phyloP scores from a whole-genome alignment of 2,113 vertebrate genomes.

The Grus americana region DNA sequence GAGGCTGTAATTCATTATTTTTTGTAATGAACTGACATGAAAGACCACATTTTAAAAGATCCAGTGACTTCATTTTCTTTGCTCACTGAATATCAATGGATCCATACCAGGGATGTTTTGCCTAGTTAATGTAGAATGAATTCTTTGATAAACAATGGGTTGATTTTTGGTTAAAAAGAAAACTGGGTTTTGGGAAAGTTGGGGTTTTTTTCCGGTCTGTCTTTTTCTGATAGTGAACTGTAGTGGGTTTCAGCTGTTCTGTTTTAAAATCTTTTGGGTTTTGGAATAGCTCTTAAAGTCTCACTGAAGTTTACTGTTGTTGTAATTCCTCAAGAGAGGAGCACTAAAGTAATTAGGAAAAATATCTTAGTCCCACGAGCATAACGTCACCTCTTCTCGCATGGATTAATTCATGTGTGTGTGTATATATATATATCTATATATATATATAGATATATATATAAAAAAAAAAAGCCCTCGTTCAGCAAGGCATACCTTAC shows the following conservation, averaged over 20 bases:
- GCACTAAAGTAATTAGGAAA: neutral
- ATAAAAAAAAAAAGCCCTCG: neutral
- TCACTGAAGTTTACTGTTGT: neutral
- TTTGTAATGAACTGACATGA: conserved; percentile 36
- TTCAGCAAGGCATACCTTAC: neutral
- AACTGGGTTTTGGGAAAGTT: neutral
- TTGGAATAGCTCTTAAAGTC: neutral
- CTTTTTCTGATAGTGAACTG: neutral
- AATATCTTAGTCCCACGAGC: neutral
- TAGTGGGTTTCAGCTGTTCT: neutral
- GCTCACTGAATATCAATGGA: neutral
- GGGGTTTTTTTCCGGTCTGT: neutral
- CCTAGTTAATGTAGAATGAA: conserved; percentile 3
- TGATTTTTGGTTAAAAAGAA: neutral
- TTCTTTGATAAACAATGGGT: neutral
- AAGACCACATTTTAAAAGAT: conserved; percentile 51
- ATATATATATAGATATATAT: no score
- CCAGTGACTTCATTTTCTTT: conserved; percentile 52
- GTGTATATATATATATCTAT: no score
- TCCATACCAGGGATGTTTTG: conserved; percentile 36
- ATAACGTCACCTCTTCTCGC: neutral
- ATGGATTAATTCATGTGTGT: neutral
- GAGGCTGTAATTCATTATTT: conserved; percentile 40
- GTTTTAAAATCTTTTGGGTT: neutral
- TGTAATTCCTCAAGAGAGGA: neutral